Conservation (phyloP, 2,797 vertebrate genomes). For the Microchirus variegatus region DNA sequence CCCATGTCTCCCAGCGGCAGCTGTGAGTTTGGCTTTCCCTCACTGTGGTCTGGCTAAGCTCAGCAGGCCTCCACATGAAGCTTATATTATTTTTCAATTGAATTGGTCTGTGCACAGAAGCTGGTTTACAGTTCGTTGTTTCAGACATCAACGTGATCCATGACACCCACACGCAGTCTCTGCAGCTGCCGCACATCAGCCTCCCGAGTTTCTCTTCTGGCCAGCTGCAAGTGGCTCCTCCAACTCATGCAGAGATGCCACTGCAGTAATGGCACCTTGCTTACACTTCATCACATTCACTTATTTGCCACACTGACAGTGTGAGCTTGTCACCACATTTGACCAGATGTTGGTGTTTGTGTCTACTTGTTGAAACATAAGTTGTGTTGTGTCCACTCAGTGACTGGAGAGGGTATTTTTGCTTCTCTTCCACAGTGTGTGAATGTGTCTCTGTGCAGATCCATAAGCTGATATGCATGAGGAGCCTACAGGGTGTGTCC, state of each 20-base stretch:
- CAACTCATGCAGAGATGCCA: neutral
- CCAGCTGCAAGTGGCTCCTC: constrained; percentile 1
- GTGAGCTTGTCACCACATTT: constrained; percentile 7
- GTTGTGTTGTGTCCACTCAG: constrained; percentile 2
- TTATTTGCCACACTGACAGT: neutral
- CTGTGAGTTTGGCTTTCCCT: no score
- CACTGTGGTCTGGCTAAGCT: constrained; percentile 9
- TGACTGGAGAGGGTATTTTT: constrained; percentile 31
- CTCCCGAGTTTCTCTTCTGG: constrained; percentile 1
- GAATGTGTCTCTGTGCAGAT: constrained; percentile 20
- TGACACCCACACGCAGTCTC: neutral
- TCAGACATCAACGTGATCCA: constrained; percentile 21
- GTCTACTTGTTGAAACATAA: constrained; percentile 7
- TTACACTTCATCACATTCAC: no score
- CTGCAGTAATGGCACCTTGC: neutral
- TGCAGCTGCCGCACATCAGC: constrained; percentile 2
- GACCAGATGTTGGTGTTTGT: constrained; percentile 10
- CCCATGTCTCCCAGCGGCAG: no score
- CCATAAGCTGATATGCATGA: constrained; percentile 31
- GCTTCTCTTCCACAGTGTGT: constrained; percentile 13
- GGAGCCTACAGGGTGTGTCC: constrained; percentile 37
- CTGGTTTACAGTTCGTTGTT: constrained; percentile 21
- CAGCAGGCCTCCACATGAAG: constrained; percentile 1
- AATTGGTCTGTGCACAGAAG: constrained; percentile 25
- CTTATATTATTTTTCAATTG: constrained; percentile 15